Percentiles rank a stretch among this genome's conserved stretches.
phyloP scores from a whole-genome alignment of 2,797 vertebrate species.

The Leptodactylus fallax region DNA sequence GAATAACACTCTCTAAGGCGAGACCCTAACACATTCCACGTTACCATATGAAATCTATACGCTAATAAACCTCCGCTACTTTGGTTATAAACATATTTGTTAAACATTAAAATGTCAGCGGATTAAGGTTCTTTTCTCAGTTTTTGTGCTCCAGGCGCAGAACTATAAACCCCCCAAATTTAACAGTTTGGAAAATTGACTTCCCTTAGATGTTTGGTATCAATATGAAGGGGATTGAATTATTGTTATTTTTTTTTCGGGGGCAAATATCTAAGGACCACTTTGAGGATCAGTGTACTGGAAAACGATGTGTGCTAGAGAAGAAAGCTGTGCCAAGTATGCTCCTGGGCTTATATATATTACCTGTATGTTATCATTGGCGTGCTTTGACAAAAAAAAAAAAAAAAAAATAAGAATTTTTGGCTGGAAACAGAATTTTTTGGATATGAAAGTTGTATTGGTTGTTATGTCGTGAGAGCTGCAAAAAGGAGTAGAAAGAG shows the following conservation, averaged over 20 bases:
- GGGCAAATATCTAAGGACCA: slow-evolving; percentile 38
- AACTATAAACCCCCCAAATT: slow-evolving; percentile 42
- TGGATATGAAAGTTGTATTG: not conserved
- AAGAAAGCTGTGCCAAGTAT: slow-evolving; percentile 29
- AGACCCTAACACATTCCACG: slow-evolving; percentile 64
- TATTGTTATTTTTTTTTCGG: slow-evolving; percentile 23
- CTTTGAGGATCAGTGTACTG: slow-evolving; percentile 50
- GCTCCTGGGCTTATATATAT: slow-evolving; percentile 35
- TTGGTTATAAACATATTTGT: slow-evolving; percentile 58
- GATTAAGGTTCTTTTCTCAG: not conserved
- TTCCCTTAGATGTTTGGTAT: slow-evolving; percentile 49
- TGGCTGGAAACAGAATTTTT: not conserved
- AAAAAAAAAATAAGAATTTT: not conserved
- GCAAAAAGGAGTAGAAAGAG: not conserved
- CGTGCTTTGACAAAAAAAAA: not conserved
- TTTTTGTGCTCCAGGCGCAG: slow-evolving; percentile 41
- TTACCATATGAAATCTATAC: slow-evolving; percentile 61
- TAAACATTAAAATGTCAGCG: slow-evolving; percentile 44
- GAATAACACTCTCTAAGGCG: slow-evolving; percentile 50
- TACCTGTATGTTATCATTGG: slow-evolving; percentile 59
- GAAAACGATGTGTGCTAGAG: slow-evolving; percentile 27
- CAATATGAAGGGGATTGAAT: slow-evolving; percentile 49
- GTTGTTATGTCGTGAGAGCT: not conserved
- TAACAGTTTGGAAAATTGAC: slow-evolving; percentile 45
- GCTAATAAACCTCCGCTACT: slow-evolving; percentile 51